Conservation (phyloP, 2,113 vertebrate species). For the Serinus canaria region DNA sequence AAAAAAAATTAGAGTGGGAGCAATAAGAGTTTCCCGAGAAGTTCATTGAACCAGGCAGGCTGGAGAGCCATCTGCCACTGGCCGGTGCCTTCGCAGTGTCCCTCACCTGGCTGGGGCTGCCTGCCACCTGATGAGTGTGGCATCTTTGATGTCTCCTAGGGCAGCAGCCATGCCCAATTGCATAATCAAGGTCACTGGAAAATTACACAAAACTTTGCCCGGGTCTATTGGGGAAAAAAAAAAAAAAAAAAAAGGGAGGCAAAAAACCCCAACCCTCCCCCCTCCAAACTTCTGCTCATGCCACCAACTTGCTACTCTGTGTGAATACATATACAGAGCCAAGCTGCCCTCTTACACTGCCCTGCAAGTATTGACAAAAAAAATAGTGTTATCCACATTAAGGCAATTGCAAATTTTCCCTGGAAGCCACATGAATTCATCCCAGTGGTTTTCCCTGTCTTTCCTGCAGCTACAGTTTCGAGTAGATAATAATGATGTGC, state of each 20-base stretch:
- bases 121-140: not conserved
- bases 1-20: not conserved
- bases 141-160: slow-evolving; percentile 47
- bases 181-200: slow-evolving; percentile 67
- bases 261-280: too few species aligned
- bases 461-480: not conserved
- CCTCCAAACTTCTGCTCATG: not conserved
- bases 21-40: not conserved
- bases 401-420: not conserved
- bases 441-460: not conserved
- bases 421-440: not conserved
- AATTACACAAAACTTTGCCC: slow-evolving; percentile 70
- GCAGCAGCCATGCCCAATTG: slow-evolving; percentile 48
- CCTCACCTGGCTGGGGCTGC: not conserved
- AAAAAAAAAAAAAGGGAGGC: not conserved
- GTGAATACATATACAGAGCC: not conserved
- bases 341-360: not conserved
- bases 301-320: not conserved
- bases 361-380: not conserved
- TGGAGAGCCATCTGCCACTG: not conserved
- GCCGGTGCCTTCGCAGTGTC: not conserved
- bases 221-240: not conserved
- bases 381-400: not conserved
- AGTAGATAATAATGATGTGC: not conserved
- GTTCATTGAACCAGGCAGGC: not conserved